A percentile compares a stretch with the other conserved stretches of the same genome.
Evolutionary conservation across 2,113 vertebrate species (phyloP).

Genomic region (Pyrgilauda ruficollis): DNA sequence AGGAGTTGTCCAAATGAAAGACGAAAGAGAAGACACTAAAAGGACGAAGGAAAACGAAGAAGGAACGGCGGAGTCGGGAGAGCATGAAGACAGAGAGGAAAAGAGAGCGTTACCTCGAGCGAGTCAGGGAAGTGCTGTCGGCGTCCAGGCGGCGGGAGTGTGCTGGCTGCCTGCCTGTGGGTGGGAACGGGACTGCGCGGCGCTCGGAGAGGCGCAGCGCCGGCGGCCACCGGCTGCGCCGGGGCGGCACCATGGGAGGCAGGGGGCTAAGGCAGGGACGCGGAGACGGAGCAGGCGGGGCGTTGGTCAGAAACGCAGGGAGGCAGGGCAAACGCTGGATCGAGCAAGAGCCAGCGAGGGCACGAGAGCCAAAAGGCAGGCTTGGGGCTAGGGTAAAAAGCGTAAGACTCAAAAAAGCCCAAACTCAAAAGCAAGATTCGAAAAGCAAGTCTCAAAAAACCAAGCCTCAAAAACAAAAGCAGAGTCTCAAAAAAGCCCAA

Average conservation of each 20-base stretch:
- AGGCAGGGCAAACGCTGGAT: no score
- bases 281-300: neutral
- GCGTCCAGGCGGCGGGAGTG: neutral
- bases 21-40: no score
- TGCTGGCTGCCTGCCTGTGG: neutral
- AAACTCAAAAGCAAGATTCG: no score
- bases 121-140: neutral
- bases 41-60: neutral
- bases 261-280: neutral
- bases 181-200: neutral
- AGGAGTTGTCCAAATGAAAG: neutral
- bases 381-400: neutral
- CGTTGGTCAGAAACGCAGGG: neutral
- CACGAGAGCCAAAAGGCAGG: neutral
- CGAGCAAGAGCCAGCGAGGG: neutral
- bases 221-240: neutral
- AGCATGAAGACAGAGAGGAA: no score
- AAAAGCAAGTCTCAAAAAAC: neutral
- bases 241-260: fast-evolving
- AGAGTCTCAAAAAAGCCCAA: neutral
- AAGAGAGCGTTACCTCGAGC: no score
- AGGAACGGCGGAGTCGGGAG: no score
- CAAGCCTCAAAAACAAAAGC: neutral
- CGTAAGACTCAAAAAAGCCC: neutral
- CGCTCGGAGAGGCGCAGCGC: no score